These are phyloP conservation scores for Cyanoramphus novaezelandiae DNA, from an alignment of 2,113 vertebrate genomes.

Conservation along the genomic window DNA sequence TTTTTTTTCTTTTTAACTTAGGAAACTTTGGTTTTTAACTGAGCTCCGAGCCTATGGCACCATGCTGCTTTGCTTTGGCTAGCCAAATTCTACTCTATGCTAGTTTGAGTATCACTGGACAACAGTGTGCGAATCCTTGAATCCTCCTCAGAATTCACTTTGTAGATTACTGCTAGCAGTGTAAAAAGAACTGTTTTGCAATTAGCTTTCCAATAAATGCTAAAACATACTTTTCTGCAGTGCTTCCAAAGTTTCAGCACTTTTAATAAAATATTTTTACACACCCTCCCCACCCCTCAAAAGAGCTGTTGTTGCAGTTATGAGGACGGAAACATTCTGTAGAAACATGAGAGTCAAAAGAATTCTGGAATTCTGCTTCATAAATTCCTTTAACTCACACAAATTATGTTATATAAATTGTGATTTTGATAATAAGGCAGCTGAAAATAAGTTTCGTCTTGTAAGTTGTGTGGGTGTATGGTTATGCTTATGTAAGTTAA, in stretches of 20 bases:
- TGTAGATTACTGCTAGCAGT: background rate
- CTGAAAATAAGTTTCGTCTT: conserved; percentile 59
- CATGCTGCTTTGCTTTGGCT: background rate
- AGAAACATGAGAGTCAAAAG: background rate
- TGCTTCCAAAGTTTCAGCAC: background rate
- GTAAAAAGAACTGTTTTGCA: background rate
- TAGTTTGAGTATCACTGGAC: background rate
- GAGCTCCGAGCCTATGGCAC: background rate
- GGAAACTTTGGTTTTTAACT: background rate
- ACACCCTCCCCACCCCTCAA: fast-evolving
- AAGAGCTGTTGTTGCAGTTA: background rate
- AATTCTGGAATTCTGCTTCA: background rate
- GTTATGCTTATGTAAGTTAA: conserved; percentile 27
- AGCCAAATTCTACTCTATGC: background rate
- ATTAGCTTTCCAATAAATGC: background rate
- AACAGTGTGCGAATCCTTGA: background rate
- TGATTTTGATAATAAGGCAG: conserved; percentile 37
- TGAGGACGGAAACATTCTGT: background rate
- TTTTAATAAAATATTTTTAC: background rate
- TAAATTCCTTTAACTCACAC: conserved; percentile 6
- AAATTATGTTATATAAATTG: conserved; percentile 26
- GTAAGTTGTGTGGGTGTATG: conserved; percentile 44
- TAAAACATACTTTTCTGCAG: background rate
- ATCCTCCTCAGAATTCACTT: background rate
- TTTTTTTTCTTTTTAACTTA: background rate